Base-by-base conservation (phyloP, 2,113 vertebrate genomes). In the Serilophus lunatus region DNA sequence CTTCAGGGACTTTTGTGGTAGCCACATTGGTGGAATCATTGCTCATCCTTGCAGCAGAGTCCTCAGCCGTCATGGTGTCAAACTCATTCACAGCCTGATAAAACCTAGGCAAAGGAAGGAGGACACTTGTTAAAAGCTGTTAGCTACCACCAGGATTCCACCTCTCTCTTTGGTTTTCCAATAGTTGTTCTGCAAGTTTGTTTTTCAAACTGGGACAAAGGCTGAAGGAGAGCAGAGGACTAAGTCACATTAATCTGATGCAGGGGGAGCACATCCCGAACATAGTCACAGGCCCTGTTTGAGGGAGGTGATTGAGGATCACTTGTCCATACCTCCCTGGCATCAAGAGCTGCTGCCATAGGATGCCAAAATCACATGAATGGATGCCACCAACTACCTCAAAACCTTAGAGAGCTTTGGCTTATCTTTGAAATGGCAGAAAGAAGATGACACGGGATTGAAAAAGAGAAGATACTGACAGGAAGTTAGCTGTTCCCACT, bases 41-140 rank as follows among this genome's bases (percentile, higher is more conserved):
- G 98, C 97, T 99, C 99, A 99, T 99, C 95, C 98, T 98, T 96
- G 98, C 97, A 88, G 98, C 76, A 77, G 99, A 98, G 95, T 99
- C 99, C 98, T 99, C 99, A 94, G 99, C 99, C 14, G 99, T 99
- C 99, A 99, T 99, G 98, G 97, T 99, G 98, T 98, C 98, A 98
- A 97, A 98, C 98, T 98, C 98, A 98, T 99, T 98, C 98, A 99
- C 98, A 98, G 97, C 93, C 90, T 98, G 97, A 40, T 97, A 96
- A 93, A 96, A 97, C 97, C 99, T 99, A 86, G 42, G 38, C 17
- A 96, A 82, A 86, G 50, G 50, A 87, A 95, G 61, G 31, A 76
- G 50, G 8, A 36, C 29, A 42, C 8, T 57, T 0, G 0, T 82
- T 91, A 96, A 59, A 65, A 74, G 31, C 45, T 72, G 9, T 75